Evolutionary conservation across 2,888 invertebrate species (phyloP), one percentile per base, ranked within the genome.

Genomic region (Drosophila merina): DNA sequence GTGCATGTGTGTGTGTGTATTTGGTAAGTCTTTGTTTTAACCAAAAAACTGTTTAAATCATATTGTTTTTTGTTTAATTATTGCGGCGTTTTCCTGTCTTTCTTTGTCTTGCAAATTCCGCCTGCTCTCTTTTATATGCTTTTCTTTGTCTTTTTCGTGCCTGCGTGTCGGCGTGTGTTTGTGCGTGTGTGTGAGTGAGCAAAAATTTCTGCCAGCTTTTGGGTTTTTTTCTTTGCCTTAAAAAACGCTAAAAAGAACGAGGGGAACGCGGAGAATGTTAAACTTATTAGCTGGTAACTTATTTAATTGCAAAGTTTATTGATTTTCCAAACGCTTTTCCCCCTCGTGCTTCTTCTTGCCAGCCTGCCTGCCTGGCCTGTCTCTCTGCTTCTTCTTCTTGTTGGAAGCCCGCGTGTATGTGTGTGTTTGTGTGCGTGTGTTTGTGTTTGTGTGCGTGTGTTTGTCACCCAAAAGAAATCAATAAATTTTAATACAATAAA

Each of bases 381-480:
- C 20, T 20, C 20, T 20, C 20, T 50, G 45, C 50, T 55, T 69
- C 28, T 44, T 44, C 38, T 25, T 14, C 51, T 33, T 26, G 33
- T 26, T 14, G 20, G 20, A 20, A 20, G 52, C 74, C 3, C 28
- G 28, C 28, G 48, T 36, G 54, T 47, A 38, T 42, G 25, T 3
- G 26, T 48, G 45, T 36, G 48, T 36, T 49, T 47, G 44, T 40
- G 25, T 3, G 26, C 47, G 38, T 33, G 33, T 33, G 1, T 6
- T 2, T 30, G 30, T 7, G 33, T 33, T 3, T 33, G 33, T 33
- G 33, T 55, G 20, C 58, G 28, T 80, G 70, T 48, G 68, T 57
- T 51, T 80, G 76, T 73, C 71, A 69, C 59, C 48, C 64, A 47
- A 54, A 72, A 79, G 72, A 87, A 86, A 86, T 88, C 86, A 77